These are phyloP conservation scores for Hipposideros armiger DNA, from an alignment of 2,113 vertebrate genomes.

Conservation along the genomic window DNA sequence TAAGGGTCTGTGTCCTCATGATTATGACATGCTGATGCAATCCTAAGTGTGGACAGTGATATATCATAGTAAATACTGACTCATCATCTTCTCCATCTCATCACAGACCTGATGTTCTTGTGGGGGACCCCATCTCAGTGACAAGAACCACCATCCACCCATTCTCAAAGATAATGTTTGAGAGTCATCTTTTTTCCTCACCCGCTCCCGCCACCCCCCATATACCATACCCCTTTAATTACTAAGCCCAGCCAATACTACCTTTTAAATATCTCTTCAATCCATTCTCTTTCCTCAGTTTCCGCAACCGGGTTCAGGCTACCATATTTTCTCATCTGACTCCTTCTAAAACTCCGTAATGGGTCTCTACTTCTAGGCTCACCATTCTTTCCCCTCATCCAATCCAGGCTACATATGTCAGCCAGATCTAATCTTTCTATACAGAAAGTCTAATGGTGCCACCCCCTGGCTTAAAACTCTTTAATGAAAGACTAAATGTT, in stretches of 20 bases:
- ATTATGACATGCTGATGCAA: not conserved
- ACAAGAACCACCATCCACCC: not conserved
- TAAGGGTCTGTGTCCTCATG: not conserved
- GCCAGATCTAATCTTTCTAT: not conserved
- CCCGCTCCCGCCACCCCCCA: not conserved
- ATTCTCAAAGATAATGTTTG: not conserved
- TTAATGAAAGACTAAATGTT: not conserved
- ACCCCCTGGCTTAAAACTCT: conserved; percentile 1
- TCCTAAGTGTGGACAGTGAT: not conserved
- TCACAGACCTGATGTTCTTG: not conserved
- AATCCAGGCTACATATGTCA: not conserved
- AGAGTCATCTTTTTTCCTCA: not conserved
- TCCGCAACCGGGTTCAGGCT: not conserved
- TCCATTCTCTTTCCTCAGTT: not conserved
- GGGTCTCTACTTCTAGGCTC: not conserved
- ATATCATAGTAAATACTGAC: not conserved
- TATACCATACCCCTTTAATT: not conserved
- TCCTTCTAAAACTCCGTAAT: not conserved
- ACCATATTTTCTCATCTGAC: not conserved
- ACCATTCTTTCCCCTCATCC: not conserved
- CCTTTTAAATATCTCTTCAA: not conserved
- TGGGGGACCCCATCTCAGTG: not conserved
- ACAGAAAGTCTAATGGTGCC: not conserved
- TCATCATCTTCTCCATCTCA: not conserved
- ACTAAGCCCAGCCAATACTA: not conserved